Conservation (phyloP, 64 coral and sea anemone species). For the Actinia tenebrosa region DNA sequence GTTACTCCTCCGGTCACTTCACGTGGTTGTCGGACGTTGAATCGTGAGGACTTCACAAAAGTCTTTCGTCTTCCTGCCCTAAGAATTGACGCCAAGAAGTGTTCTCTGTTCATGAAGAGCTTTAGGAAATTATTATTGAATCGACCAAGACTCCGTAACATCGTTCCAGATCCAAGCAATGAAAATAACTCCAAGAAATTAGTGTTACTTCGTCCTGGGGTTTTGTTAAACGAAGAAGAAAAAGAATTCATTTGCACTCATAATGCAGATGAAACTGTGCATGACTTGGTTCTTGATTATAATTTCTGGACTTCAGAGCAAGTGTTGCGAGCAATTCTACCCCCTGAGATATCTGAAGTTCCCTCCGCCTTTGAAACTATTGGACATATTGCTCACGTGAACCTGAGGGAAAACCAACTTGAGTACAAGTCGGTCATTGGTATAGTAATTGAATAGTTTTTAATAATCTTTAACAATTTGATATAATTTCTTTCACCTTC, state of each 20-base stretch:
- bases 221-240: slow-evolving; percentile 50
- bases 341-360: slow-evolving; percentile 70
- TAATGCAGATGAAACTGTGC: slow-evolving; percentile 32
- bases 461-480: background rate
- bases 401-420: slow-evolving; percentile 74
- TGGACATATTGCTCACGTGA: slow-evolving; percentile 94
- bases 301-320: slow-evolving; percentile 87
- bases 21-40: slow-evolving; percentile 1
- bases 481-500: background rate
- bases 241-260: slow-evolving; percentile 40
- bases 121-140: slow-evolving; percentile 71
- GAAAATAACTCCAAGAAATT: slow-evolving; percentile 52
- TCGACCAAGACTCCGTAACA: slow-evolving; percentile 82
- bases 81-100: slow-evolving; percentile 74
- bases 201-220: slow-evolving; percentile 62
- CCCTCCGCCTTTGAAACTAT: slow-evolving; percentile 91
- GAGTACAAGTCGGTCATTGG: slow-evolving; percentile 80
- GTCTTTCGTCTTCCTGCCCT: slow-evolving; percentile 66
- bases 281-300: slow-evolving; percentile 73
- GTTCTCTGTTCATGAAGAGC: slow-evolving; percentile 76
- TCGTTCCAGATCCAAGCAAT: slow-evolving; percentile 51
- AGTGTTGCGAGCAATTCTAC: slow-evolving; percentile 76
- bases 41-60: slow-evolving; percentile 37
- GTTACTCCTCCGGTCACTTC: slow-evolving; percentile 12
- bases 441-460: slow-evolving; percentile 13